Percentiles rank a stretch among this genome's conserved stretches.
Conservation (phyloP, 2,888 invertebrate genomes). For the Drosophila rellima region DNA sequence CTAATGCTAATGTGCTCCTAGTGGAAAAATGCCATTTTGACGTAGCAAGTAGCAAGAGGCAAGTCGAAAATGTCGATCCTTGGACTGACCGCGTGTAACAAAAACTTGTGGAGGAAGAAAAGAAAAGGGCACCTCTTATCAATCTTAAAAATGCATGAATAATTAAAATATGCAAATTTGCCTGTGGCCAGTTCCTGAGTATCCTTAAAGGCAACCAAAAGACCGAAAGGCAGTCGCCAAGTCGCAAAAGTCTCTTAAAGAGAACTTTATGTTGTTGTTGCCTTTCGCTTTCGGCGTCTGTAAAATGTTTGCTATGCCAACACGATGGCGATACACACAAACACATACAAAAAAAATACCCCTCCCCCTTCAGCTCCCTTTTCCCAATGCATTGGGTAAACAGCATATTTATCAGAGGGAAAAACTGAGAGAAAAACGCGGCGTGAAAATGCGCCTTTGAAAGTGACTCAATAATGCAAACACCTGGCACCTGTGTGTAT, state of each 20-base stretch:
- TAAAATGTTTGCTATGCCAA: conserved; percentile 64
- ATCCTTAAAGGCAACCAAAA: conserved; percentile 44
- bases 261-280: conserved; percentile 23
- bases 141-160: conserved; percentile 81
- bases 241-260: conserved; percentile 70
- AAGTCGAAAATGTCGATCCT: conserved; percentile 14
- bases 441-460: conserved; percentile 76
- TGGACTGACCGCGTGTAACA: conserved; percentile 11
- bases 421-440: conserved; percentile 53
- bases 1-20: conserved; percentile 45
- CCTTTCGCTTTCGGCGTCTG: conserved; percentile 55
- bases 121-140: conserved; percentile 65
- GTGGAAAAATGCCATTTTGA: conserved; percentile 33
- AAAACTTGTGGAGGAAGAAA: conserved; percentile 11
- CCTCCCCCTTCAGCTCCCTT: background rate
- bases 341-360: background rate
- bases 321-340: conserved; percentile 33
- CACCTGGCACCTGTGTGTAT: conserved; percentile 60
- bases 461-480: conserved; percentile 77
- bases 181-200: conserved; percentile 65
- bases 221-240: conserved; percentile 25
- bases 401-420: conserved; percentile 69
- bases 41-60: background rate
- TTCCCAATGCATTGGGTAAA: conserved; percentile 40
- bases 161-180: conserved; percentile 78